Evolutionary conservation across 2,113 vertebrate species (phyloP).

Genomic region (Toxotes jaculatrix): DNA sequence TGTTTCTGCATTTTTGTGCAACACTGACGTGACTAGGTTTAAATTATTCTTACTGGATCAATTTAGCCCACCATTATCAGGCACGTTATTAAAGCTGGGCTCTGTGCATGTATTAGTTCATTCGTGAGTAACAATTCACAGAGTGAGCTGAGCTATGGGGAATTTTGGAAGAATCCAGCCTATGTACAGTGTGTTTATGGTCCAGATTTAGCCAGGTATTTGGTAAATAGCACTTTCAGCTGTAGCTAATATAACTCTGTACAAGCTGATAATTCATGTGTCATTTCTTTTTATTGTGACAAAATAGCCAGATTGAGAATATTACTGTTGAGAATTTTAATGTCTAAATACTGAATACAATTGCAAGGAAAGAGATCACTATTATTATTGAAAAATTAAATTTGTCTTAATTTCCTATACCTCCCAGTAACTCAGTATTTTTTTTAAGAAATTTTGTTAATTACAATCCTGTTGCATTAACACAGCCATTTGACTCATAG

Average conservation of each 20-base stretch:
- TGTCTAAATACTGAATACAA: not conserved
- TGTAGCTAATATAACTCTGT: not conserved
- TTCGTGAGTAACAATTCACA: not conserved
- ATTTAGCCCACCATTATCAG: not conserved
- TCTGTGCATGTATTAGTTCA: not conserved
- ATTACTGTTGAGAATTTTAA: not conserved
- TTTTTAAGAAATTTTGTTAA: not conserved
- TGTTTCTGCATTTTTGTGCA: not conserved
- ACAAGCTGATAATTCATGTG: not conserved
- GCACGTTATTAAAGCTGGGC: not conserved
- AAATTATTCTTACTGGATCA: not conserved
- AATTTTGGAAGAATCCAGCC: not conserved
- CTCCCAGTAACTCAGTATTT: not conserved
- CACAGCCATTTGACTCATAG: not conserved
- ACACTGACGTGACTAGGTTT: not conserved
- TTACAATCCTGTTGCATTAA: not conserved
- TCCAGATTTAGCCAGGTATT: not conserved
- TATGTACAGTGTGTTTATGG: not conserved
- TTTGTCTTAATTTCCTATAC: not conserved
- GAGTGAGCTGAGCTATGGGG: not conserved
- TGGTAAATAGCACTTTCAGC: not conserved
- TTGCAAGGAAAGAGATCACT: not conserved
- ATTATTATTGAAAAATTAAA: not conserved
- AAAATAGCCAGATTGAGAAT: not conserved
- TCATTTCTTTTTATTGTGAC: not conserved